Evolutionary conservation across 2,797 vertebrate species (phyloP), one percentile per base, ranked within the genome.

Genomic region (Epinephelus coioides): DNA sequence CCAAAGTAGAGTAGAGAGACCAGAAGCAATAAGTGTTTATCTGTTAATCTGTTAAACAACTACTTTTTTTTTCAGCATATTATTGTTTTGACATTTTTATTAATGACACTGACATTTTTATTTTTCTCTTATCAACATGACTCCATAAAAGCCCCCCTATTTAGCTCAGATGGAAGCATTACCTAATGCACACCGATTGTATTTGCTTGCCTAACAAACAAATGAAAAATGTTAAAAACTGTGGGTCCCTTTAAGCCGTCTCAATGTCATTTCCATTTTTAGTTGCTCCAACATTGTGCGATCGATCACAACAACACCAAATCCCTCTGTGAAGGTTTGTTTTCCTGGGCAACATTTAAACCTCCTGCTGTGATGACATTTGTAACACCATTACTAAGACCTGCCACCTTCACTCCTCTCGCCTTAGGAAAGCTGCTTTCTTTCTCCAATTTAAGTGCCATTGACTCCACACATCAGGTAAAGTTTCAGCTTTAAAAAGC

Each of bases 351-450:
- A 2, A 3, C 77, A 82, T 69, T 43, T 13, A 5, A 25, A 2
- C 62, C 83, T 75, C 69, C 82, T 49, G 66, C 46, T 82, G 82
- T 60, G 59, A 60, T 76, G 86, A 73, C 76, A 84, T 89, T 85
- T 88, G 62, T 70, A 70, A 59, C 38, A 12, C 46, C 61, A 62
- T 74, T 30, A 73, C 46, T 3, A 43, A 49, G 34, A 38, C 67
- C 49, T 49, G 64, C 77, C 46, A 8, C 74, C 47, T 51, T 23
- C 54, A 6, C 60, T 43, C 17, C 8, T 23, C 67, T 63, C 62
- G 4, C 0, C 40, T 27, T 1, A 30, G 30, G 76, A 55, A 72
- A 54, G 14, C 4, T 11, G 6, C 55, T 59, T 34, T 25, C 60
- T 68, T 59, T 70, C 14, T 78, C 18, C n/a, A 34, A 2, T 60